Conservation (phyloP, 2,797 vertebrate genomes). For the Falco novaeseelandiae region DNA sequence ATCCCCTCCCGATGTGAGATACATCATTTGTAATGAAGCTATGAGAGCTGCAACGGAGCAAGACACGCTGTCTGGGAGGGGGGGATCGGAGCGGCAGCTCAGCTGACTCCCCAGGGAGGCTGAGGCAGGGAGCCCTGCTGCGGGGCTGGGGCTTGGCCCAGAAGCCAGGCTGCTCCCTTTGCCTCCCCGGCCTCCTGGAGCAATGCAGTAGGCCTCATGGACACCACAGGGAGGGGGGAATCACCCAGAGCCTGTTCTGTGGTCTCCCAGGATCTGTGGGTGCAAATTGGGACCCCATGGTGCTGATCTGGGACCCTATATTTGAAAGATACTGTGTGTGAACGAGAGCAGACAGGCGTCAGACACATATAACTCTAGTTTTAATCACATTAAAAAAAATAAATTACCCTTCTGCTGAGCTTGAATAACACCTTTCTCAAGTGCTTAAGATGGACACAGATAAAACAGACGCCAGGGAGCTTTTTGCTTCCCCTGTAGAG, state of each 20-base stretch:
- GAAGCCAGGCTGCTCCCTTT: not conserved
- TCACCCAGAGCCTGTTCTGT: not conserved
- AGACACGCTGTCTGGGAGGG: not conserved
- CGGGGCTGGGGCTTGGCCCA: not conserved
- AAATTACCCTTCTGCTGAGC: not conserved
- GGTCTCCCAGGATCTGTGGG: not conserved
- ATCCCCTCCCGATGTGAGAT: not conserved
- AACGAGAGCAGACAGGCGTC: not conserved
- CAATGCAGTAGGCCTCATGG: not conserved
- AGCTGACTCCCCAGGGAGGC: not conserved
- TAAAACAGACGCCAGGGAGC: not conserved
- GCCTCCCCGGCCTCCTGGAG: not conserved
- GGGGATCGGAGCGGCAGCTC: not conserved
- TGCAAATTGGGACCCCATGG: not conserved
- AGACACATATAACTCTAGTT: not conserved
- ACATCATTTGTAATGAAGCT: not conserved
- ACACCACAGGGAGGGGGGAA: accelerated
- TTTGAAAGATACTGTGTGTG: not conserved
- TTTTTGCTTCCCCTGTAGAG: not conserved
- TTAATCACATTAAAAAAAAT: not conserved
- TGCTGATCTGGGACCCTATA: not conserved
- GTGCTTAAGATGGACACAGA: not conserved
- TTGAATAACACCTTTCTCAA: not conserved
- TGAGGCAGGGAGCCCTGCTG: not conserved
- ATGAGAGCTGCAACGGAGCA: not conserved